These are phyloP conservation scores for Chloroceryle aenea DNA, from an alignment of 2,113 vertebrate species.

Conservation along the genomic window DNA sequence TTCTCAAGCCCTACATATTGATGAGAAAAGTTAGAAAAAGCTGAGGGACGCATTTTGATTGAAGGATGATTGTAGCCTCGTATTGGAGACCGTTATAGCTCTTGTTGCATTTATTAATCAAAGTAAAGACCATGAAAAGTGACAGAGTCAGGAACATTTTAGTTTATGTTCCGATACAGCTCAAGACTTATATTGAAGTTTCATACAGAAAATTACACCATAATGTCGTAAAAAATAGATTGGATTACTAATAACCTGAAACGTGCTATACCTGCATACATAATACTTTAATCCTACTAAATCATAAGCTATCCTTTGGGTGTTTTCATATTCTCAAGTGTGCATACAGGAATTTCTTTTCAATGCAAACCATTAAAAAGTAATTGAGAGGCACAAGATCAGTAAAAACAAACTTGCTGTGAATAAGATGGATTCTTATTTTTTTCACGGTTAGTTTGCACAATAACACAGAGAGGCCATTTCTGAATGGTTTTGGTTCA, in stretches of 20 bases:
- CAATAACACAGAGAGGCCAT: neutral
- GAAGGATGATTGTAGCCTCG: constrained; percentile 55
- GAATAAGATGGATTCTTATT: constrained; percentile 22
- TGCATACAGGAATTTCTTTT: constrained; percentile 61
- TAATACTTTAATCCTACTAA: constrained; percentile 68
- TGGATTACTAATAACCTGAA: constrained; percentile 75
- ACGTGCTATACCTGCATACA: constrained; percentile 69
- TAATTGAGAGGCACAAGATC: constrained; percentile 64
- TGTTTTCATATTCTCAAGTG: constrained; percentile 63
- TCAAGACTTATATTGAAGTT: constrained; percentile 67
- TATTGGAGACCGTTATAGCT: constrained; percentile 48
- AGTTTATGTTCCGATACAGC: constrained; percentile 71
- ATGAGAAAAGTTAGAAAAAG: constrained; percentile 25
- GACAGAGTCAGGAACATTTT: constrained; percentile 73
- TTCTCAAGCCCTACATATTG: neutral
- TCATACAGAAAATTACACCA: constrained; percentile 70
- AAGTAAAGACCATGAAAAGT: constrained; percentile 73
- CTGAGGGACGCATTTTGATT: constrained; percentile 42
- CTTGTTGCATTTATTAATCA: constrained; percentile 73
- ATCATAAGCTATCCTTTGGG: constrained; percentile 71
- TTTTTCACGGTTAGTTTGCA: neutral
- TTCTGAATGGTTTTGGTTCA: constrained; percentile 1
- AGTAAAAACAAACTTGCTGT: constrained; percentile 68
- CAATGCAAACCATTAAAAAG: constrained; percentile 67
- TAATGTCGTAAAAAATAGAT: constrained; percentile 74